A percentile compares a stretch with the other conserved stretches of the same genome.
phyloP scores from a whole-genome alignment of 2,888 invertebrate genomes.

The Ophion ventricosus region DNA sequence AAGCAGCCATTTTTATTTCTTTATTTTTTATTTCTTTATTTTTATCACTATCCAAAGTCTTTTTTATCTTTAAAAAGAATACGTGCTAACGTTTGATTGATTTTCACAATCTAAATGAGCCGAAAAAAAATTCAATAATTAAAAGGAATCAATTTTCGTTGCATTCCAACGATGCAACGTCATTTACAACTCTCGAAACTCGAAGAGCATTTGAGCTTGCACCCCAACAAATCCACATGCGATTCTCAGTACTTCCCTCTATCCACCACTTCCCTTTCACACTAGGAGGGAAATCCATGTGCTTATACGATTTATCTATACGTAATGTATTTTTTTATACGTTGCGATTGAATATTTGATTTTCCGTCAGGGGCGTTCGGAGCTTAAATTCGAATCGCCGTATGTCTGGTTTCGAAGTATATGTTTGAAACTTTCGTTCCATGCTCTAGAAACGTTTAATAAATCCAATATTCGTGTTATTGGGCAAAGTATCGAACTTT shows the following conservation, averaged over 20 bases:
- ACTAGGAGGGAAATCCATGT: background rate
- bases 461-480: background rate
- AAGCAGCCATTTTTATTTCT: too few relatives aligned
- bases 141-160: too few relatives aligned
- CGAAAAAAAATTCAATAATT: too few relatives aligned
- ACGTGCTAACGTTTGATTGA: too few relatives aligned
- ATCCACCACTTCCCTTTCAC: background rate
- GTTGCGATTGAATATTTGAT: background rate
- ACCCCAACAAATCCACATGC: background rate
- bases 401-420: too few relatives aligned
- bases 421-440: too few relatives aligned
- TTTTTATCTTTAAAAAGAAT: too few relatives aligned
- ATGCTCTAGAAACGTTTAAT: background rate
- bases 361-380: background rate
- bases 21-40: too few relatives aligned
- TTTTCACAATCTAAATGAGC: too few relatives aligned
- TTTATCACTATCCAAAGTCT: too few relatives aligned
- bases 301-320: background rate
- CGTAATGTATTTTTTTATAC: background rate
- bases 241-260: background rate
- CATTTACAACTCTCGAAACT: too few relatives aligned
- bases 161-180: too few relatives aligned
- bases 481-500: background rate
- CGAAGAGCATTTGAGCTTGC: background rate
- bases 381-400: background rate